These are phyloP conservation scores for Steromphala cineraria DNA, from an alignment of 2,888 invertebrate species.

Conservation along the genomic window DNA sequence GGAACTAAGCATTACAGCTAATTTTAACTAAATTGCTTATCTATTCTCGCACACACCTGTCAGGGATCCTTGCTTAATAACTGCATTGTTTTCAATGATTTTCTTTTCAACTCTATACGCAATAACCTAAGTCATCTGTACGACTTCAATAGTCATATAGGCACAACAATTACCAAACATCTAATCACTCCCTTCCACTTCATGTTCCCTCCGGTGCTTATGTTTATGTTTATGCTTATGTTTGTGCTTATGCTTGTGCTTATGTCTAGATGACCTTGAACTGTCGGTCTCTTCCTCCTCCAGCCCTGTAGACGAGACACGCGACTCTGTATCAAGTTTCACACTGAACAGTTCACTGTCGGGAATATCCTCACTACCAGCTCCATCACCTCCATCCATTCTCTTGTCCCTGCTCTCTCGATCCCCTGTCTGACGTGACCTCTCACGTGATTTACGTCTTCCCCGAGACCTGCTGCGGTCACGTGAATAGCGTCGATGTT, in stretches of 20 bases:
- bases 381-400: background rate
- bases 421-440: background rate
- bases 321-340: background rate
- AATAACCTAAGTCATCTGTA: no score
- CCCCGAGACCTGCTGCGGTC: no score
- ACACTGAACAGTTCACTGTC: background rate
- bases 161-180: no score
- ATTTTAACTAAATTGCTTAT: no score
- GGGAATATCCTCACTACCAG: background rate
- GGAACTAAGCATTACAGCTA: no score
- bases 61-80: no score
- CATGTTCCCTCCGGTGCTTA: background rate
- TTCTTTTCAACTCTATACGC: no score
- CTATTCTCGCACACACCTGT: no score
- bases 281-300: background rate
- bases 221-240: conserved; percentile 26
- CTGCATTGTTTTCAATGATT: no score
- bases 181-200: background rate
- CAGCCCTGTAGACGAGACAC: background rate
- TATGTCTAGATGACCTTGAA: conserved; percentile 25
- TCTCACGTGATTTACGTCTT: no score
- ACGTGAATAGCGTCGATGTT: no score
- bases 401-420: background rate
- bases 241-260: conserved; percentile 43
- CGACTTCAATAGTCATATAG: no score